Evolutionary conservation across 2,888 invertebrate genomes (phyloP), one percentile per base, ranked within the genome.

Genomic region (Cantharis flavilabris): DNA sequence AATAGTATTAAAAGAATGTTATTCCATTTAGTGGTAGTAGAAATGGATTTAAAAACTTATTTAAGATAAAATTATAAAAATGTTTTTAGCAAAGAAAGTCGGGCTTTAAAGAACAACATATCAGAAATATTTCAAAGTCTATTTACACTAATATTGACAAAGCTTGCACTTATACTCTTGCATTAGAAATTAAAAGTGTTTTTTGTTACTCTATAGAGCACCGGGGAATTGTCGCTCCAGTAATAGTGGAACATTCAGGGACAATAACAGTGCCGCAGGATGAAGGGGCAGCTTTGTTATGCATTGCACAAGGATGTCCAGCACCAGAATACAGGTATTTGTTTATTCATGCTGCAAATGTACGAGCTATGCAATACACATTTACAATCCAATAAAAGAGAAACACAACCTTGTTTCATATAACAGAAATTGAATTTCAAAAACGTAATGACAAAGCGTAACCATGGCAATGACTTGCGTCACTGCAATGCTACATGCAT

Each of bases 241-340:
- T 92, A 81, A 93, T 94, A 82, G 91, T 94, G 81, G 93, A 94
- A 85, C 93, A 93, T 87, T 92, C 93, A 69, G 92, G 92, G 72
- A 91, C 92, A 81, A 92, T 94, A 30, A 92, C 92, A 82, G 93
- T 93, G 70, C 91, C 92, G 71, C 93, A 94, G 86, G 94, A 94
- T 82, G 93, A 94, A 86, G 93, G 93, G 73, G 93, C 94, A 7
- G 94, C 94, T 74, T 88, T 95, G 81, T 90, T 95, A 79, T 95
- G 95, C 88, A 92, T 94, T 67, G 94, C 95, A n/a, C 94, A 93
- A 86, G 94, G 94, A 75, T 94, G 94, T 88, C 95, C 95, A 76
- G 90, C 93, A 64, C 94, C 95, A n/a, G 93, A 93, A 89, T 92
- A 94, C 89, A 92, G 94, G 95, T 94, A 90, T 75, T 78, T 74